Evolutionary conservation across 2,797 vertebrate genomes (phyloP).

Genomic region (Epinephelus coioides): DNA sequence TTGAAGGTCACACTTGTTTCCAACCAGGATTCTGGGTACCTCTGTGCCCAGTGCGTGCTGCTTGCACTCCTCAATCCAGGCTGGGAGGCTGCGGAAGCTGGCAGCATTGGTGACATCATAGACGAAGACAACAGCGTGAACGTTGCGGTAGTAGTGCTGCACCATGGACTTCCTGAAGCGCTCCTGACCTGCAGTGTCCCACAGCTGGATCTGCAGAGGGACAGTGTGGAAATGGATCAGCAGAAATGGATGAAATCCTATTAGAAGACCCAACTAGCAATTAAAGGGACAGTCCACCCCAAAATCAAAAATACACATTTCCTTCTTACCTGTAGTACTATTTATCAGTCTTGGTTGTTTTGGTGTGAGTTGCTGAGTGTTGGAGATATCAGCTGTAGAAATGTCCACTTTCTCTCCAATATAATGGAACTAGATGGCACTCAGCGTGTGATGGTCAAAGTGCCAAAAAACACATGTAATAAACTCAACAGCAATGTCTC

Average conservation of each 20-base stretch:
- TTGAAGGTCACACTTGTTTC: constrained; percentile 97
- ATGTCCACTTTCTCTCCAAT: no score
- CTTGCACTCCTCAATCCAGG: constrained; percentile 97
- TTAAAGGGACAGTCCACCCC: no score
- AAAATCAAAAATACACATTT: no score
- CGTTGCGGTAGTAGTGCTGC: constrained; percentile 98
- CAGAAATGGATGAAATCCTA: background rate
- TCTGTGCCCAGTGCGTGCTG: constrained; percentile 93
- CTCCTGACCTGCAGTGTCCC: constrained; percentile 98
- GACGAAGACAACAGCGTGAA: constrained; percentile 96
- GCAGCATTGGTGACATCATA: constrained; percentile 95
- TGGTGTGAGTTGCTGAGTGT: no score
- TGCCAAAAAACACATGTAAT: no score
- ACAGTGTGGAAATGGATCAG: background rate
- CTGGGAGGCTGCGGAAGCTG: constrained; percentile 94
- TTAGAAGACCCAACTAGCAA: background rate
- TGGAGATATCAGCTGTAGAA: no score
- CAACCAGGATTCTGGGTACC: constrained; percentile 95
- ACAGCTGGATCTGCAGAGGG: constrained; percentile 92
- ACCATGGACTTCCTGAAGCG: constrained; percentile 99
- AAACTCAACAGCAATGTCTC: no score
- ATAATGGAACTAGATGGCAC: no score
- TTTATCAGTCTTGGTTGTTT: no score
- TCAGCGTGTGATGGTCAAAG: no score
- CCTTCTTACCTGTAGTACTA: no score